A percentile compares a stretch with the other conserved stretches of the same genome.
phyloP scores from a whole-genome alignment of 2,888 invertebrate species.

The Tolmerus cingulatus region DNA sequence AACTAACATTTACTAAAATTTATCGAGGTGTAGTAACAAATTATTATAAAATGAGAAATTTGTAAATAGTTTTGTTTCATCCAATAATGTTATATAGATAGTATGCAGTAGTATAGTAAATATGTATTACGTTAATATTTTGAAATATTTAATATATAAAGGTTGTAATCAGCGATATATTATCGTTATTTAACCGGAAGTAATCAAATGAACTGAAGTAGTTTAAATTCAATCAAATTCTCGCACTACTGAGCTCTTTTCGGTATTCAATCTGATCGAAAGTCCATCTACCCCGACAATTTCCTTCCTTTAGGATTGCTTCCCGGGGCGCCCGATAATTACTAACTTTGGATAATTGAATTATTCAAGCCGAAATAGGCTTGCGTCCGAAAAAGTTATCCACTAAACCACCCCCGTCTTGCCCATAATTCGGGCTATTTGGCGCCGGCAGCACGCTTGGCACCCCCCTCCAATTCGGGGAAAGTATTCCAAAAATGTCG shows the following conservation, averaged over 20 bases:
- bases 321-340: neutral
- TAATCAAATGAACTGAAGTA: neutral
- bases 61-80: too few relatives aligned
- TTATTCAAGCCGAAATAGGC: slow-evolving; percentile 3
- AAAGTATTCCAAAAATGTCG: neutral
- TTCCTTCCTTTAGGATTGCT: neutral
- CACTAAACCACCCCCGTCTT: neutral
- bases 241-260: neutral
- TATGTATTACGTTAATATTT: too few relatives aligned
- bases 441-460: neutral
- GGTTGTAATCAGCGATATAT: too few relatives aligned
- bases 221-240: neutral
- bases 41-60: too few relatives aligned
- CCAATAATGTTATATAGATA: too few relatives aligned
- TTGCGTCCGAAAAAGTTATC: neutral
- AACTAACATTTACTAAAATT: too few relatives aligned
- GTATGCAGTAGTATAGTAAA: too few relatives aligned
- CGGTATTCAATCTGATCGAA: neutral
- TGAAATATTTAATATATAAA: too few relatives aligned
- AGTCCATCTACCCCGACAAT: neutral
- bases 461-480: neutral
- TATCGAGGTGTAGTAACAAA: too few relatives aligned
- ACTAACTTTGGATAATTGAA: slow-evolving; percentile 10
- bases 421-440: neutral
- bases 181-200: neutral